phyloP scores from a whole-genome alignment of 2,888 invertebrate genomes.

The Acanthosepion esculentum region DNA sequence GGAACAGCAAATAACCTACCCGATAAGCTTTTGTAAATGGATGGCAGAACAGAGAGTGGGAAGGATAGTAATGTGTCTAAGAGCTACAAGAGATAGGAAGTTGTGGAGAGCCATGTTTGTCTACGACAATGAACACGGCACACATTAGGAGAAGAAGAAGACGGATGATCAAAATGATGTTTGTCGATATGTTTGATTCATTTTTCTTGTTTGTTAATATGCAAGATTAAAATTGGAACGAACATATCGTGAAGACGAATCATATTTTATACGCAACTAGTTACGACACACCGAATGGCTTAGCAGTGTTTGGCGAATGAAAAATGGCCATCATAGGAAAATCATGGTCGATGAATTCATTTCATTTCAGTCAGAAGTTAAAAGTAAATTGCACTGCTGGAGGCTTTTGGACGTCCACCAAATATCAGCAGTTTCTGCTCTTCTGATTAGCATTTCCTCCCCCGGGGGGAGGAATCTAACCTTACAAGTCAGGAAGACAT shows the following conservation, averaged over 20 bases:
- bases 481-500: neutral
- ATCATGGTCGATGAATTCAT: neutral
- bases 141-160: too few species aligned
- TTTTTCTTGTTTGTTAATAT: neutral
- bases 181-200: neutral
- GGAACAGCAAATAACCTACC: too few species aligned
- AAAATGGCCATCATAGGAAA: neutral
- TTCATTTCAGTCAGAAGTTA: neutral
- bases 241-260: neutral
- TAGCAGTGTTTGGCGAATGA: neutral
- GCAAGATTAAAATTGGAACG: neutral
- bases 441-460: neutral
- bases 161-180: neutral
- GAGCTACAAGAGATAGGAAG: too few species aligned
- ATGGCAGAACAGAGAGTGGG: too few species aligned
- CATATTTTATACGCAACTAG: neutral
- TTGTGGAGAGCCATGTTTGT: too few species aligned
- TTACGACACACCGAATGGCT: neutral
- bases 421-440: neutral
- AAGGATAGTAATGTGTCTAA: too few species aligned
- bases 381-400: neutral
- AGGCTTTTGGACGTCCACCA: neutral
- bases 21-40: too few species aligned
- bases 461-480: neutral
- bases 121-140: too few species aligned